phyloP scores from a whole-genome alignment of 2,113 vertebrate species.

The Balaenoptera acutorostrata region DNA sequence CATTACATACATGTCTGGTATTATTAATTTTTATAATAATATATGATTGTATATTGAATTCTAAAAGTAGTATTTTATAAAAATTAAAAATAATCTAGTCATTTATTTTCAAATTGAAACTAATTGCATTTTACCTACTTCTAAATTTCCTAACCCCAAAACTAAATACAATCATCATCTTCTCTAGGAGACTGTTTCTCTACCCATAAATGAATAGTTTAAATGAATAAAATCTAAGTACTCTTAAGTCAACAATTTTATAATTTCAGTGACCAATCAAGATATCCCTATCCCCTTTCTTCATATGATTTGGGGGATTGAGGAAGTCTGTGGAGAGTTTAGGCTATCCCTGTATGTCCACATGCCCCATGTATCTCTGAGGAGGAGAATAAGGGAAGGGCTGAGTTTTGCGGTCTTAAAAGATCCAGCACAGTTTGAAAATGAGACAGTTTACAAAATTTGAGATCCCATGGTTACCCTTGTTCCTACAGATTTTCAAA shows the following conservation, averaged over 20 bases:
- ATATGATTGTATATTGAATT: background rate
- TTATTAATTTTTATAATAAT: background rate
- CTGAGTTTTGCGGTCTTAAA: too few species aligned
- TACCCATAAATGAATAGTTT: background rate
- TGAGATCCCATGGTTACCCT: background rate
- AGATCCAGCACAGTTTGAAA: background rate
- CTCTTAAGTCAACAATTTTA: background rate
- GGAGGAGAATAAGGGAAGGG: background rate
- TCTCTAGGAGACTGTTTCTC: background rate
- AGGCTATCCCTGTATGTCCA: background rate
- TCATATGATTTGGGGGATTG: background rate
- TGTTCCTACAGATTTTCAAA: background rate
- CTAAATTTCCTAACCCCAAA: background rate
- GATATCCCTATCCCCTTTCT: background rate
- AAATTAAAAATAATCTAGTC: background rate
- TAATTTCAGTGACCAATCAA: background rate
- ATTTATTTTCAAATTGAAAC: background rate
- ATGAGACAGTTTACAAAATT: background rate
- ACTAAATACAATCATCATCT: background rate
- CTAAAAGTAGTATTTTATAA: background rate
- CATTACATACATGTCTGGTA: background rate
- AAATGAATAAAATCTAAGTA: background rate
- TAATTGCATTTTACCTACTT: background rate
- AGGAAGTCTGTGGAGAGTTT: fast-evolving
- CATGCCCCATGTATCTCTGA: background rate